Base-by-base conservation (phyloP, 2,113 vertebrate species). In the Poeciliopsis turrubarensis region DNA sequence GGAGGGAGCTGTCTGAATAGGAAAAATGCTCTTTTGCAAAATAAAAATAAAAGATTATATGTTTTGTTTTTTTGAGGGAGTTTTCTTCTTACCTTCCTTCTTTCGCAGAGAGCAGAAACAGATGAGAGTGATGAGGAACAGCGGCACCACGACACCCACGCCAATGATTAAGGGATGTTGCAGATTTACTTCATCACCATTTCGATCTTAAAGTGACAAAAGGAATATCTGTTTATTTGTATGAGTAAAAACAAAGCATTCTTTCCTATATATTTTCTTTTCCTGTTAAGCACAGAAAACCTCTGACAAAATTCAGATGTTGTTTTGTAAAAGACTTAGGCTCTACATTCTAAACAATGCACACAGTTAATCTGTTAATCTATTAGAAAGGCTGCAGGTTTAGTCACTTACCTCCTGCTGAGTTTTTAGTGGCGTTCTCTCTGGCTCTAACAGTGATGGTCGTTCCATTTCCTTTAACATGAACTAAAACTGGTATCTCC, bases 401-500 rank as follows among this genome's bases (percentile, higher is more conserved):
- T 25, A 10, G 19, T 65, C 26, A 31, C 68, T 1, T 77, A 88
- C 82, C 54, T 47, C 1, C 4, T 22, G 0, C 4, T 26, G 2
- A 0, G 31, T 2, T 1, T 1, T 22, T 0, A 2, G 0, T 1
- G 5, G 5, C 3, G 12, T 57, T 34, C 2, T 25, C 0, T 68
- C 2, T 47, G 25, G 3, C 6, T 4, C 0, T 71, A 27, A 90
- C 81, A 0, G 69, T 90, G 86, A 90, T 34, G 39, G 70, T 13
- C 0, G 85, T 86, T 0, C 89, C 82, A 0, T 51, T 75, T 78
- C 88, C 90, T 1, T 0, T 0, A 4, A 0, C 0, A 3, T 0
- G 0, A 0, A 0, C 0, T 0, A 37, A 26, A 8, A 0, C 0
- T 11, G 87, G 87, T 68, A 87, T 41, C 0, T 79, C 79, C 37